Evolutionary conservation across 2,888 invertebrate genomes (phyloP), one percentile per base, ranked within the genome.

Genomic region (Leptinotarsa tumamoca): DNA sequence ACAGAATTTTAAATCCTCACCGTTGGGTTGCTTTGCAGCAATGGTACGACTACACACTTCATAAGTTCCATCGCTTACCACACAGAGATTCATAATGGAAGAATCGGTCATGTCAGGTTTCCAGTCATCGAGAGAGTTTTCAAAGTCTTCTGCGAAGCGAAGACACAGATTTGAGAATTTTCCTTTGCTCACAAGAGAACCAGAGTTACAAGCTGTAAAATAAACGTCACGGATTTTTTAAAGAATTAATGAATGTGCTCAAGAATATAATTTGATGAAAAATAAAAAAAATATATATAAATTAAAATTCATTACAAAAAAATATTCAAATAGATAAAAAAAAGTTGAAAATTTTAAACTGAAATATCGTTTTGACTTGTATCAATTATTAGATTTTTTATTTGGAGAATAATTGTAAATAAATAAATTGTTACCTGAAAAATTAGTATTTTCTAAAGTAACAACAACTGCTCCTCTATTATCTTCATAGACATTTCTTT

Each of bases 11-110:
- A 1, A 75, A 18, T 33, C 4, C 77, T 84, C 85, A 94, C 95
- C 95, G 80, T 92, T 91, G 75, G 91, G 91, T 83, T 94, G 94
- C 86, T 96, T 95, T 52, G 95, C 94, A 13, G 96, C 96, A 71
- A 95, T 94, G 0, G 98, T 98, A 77, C 97, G 91, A 80, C 96
- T 97, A 89, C 97, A 98, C 4, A 99, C 97, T 90, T 99, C 98
- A 86, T 98, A 99, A 1, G 98, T 98, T 18, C 99, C 99, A 88
- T 98, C 98, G 14, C 98, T 98, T n/a, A 99, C 99, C 72, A 97
- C 95, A 89, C 99, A 98, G 63, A 97, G 91, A 87, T 97, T 97
- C 93, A 96, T 94, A 73, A 94, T 94, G 75, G 92, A 92, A 15
- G 92, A 90, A 84, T 96, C 96, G 71, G 91, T 92, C 86, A 93